phyloP scores from a whole-genome alignment of 1,140 invertebrate species.

The Aphaenogaster ashmeadi region DNA sequence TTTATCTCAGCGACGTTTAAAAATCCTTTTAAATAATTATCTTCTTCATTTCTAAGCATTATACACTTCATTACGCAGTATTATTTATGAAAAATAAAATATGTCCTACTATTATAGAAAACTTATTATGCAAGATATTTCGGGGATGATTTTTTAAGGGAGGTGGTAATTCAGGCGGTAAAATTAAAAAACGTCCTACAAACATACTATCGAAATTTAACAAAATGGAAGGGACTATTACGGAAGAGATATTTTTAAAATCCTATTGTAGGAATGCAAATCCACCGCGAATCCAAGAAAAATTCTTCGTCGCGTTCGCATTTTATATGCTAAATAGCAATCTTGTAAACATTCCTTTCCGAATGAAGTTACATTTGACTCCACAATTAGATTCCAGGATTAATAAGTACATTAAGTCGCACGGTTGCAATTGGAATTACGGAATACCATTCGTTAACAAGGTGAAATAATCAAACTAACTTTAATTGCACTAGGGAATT shows the following conservation, averaged over 20 bases:
- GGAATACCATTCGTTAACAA: slow-evolving; percentile 27
- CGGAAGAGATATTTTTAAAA: no score
- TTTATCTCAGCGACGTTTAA: slow-evolving; percentile 3
- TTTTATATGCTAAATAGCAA: slow-evolving; percentile 3
- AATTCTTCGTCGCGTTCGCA: background rate
- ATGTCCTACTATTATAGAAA: background rate
- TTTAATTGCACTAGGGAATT: slow-evolving; percentile 42
- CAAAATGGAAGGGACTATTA: background rate
- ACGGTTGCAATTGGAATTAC: slow-evolving; percentile 19
- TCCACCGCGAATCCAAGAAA: background rate
- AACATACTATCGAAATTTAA: background rate
- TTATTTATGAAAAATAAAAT: background rate
- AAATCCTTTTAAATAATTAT: background rate
- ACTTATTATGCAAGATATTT: background rate
- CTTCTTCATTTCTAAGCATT: background rate
- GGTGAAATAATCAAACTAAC: slow-evolving; percentile 36
- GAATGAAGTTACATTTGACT: slow-evolving; percentile 15
- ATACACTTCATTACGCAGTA: background rate
- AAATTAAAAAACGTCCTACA: background rate
- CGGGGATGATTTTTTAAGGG: background rate
- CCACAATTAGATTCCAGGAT: slow-evolving; percentile 26
- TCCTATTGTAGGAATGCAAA: background rate
- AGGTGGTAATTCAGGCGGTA: no score
- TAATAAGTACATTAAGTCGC: slow-evolving; percentile 21
- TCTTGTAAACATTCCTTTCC: slow-evolving; percentile 18